Evolutionary conservation across 2,797 vertebrate genomes (phyloP).

Genomic region (Mycteria americana): DNA sequence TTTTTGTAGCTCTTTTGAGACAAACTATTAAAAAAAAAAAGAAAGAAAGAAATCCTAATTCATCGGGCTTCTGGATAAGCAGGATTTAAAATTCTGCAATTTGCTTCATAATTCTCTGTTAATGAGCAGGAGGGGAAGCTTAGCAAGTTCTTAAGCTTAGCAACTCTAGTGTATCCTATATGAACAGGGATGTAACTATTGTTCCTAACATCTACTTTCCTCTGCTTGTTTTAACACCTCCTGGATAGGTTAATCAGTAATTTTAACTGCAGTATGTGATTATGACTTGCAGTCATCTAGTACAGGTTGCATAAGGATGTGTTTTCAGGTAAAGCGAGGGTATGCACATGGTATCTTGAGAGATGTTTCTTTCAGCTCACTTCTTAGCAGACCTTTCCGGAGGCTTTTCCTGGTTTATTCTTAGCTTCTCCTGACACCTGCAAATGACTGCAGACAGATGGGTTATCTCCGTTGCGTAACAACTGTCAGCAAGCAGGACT

Average conservation of each 20-base stretch:
- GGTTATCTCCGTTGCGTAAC: neutral
- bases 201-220: neutral
- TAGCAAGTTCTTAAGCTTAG: neutral
- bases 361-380: neutral
- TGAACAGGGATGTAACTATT: neutral
- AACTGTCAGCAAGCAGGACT: neutral
- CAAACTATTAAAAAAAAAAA: neutral
- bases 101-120: neutral
- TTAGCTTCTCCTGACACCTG: neutral
- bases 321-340: neutral
- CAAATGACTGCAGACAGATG: neutral
- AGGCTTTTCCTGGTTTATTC: constrained; percentile 35
- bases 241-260: neutral
- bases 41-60: neutral
- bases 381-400: neutral
- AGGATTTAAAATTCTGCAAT: neutral
- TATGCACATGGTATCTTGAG: neutral
- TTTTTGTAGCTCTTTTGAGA: neutral
- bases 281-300: neutral
- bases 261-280: neutral
- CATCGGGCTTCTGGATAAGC: neutral
- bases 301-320: neutral
- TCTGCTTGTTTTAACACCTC: neutral
- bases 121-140: neutral
- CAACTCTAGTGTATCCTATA: neutral